Base-by-base conservation (phyloP, 2,113 vertebrate genomes). In the Scophthalmus maximus region DNA sequence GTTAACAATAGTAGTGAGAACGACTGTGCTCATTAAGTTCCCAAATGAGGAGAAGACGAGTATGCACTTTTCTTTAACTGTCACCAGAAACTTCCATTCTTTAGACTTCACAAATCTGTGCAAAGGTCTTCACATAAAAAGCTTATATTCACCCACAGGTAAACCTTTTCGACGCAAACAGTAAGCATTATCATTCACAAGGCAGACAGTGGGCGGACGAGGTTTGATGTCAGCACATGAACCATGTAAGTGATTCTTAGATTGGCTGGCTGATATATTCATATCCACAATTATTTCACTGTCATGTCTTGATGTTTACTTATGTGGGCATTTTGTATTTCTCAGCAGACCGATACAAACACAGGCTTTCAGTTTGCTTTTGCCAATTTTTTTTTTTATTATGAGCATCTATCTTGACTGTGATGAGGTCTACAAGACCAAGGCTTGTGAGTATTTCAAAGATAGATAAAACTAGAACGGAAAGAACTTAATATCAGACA, bases 241-340 rank as follows among this genome's bases (percentile, higher is more conserved):
- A 3, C 36, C 36, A 38, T 38, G 55, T 9, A 5, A 77, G 47
- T 78, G 68, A 76, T 53, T 76, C 44, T 75, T 55, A 36, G 20
- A 76, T 59, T 78, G 68, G n/a, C n/a, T n/a, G n/a, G n/a, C n/a
- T n/a, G n/a, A n/a, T n/a, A n/a, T n/a, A 78, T 66, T 67, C 15
- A 68, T 79, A 78, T 71, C 47, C 42, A 57, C 51, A 79, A 59
- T 27, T 18, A 51, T 25, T 68, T 69, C 47, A 53, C 46, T 40
- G 20, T 51, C 42, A 69, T 44, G 10, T 15, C 14, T 5, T 1
- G 2, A 0, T 17, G 36, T 6, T 15, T 11, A 40, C 11, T 40
- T 15, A n/a, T 40, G 36, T 15, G 5, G 12, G 17, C 36, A 6
- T 4, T 4, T 5, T 40, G 36, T 14, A 38, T 38, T 38, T 3